Conservation (phyloP, 2,113 vertebrate species). For the Epinephelus lanceolatus region DNA sequence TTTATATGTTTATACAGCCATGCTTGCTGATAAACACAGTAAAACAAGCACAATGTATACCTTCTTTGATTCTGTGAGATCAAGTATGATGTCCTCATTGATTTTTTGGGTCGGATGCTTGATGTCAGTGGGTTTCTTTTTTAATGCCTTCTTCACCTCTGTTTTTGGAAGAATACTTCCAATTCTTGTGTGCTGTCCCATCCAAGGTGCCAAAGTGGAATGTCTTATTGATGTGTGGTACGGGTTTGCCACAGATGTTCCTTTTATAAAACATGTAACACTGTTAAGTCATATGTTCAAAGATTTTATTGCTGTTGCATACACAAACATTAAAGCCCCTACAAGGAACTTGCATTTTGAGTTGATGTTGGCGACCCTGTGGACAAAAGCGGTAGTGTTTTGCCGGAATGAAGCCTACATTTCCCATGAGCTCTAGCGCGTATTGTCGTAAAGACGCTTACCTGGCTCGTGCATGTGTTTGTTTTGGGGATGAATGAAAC, state of each 20-base stretch:
- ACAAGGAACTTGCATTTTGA: too few relatives aligned
- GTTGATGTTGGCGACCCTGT: too few relatives aligned
- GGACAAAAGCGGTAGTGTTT: too few relatives aligned
- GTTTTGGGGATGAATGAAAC: too few relatives aligned
- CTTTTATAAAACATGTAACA: neutral
- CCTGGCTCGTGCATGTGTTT: too few relatives aligned
- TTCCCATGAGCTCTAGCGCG: too few relatives aligned
- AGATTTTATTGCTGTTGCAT: neutral
- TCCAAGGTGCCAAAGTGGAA: constrained; percentile 34
- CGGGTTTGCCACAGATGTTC: constrained; percentile 14
- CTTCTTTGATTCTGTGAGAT: neutral
- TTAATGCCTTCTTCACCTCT: constrained; percentile 6
- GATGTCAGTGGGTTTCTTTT: neutral
- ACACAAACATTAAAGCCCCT: neutral
- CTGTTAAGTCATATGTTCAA: neutral
- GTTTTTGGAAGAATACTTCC: constrained; percentile 1
- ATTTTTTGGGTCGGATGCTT: neutral
- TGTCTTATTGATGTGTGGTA: constrained; percentile 3
- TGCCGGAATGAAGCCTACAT: too few relatives aligned
- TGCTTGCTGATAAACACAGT: neutral
- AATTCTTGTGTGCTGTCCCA: neutral
- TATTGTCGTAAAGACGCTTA: too few relatives aligned
- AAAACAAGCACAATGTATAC: neutral
- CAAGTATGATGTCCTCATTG: neutral
- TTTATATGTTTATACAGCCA: neutral